These are phyloP conservation scores for Amblyopsis rosae DNA, from an alignment of 2,113 vertebrate species.

Conservation along the genomic window DNA sequence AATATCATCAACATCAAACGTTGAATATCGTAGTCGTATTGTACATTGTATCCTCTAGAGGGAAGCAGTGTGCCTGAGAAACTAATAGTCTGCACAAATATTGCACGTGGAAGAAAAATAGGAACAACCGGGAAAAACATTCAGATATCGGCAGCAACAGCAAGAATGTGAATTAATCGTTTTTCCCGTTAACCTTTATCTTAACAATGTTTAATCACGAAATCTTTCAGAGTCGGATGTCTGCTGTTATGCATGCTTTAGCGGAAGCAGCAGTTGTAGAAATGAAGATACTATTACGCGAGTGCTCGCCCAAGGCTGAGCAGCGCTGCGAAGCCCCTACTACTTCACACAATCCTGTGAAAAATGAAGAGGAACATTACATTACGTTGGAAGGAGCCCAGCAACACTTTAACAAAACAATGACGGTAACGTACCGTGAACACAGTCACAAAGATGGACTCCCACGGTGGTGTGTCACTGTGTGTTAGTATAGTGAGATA, in stretches of 20 bases:
- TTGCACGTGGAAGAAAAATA: neutral
- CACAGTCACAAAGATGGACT: neutral
- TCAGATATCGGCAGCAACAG: too few relatives aligned
- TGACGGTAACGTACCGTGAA: slow-evolving; percentile 28
- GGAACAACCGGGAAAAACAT: too few relatives aligned
- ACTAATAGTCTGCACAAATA: neutral
- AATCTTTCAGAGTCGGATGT: slow-evolving; percentile 29
- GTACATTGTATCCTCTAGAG: neutral
- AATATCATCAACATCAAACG: too few relatives aligned
- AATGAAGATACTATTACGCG: slow-evolving; percentile 41
- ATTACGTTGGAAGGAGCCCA: neutral
- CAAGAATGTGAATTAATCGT: too few relatives aligned
- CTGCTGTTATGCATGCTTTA: slow-evolving; percentile 34
- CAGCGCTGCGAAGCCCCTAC: neutral
- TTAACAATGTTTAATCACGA: slow-evolving; percentile 21
- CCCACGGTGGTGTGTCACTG: too few relatives aligned
- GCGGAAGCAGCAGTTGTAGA: slow-evolving; percentile 45
- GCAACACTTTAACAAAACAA: neutral
- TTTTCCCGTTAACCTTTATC: too few relatives aligned
- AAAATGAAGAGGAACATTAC: slow-evolving; percentile 1
- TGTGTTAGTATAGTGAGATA: too few relatives aligned
- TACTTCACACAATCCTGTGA: neutral
- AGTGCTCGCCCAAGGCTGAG: slow-evolving; percentile 13
- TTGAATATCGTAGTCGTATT: too few relatives aligned
- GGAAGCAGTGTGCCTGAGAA: neutral